Conservation (phyloP, 2,797 vertebrate genomes). For the Pachyuromys duprasi region DNA sequence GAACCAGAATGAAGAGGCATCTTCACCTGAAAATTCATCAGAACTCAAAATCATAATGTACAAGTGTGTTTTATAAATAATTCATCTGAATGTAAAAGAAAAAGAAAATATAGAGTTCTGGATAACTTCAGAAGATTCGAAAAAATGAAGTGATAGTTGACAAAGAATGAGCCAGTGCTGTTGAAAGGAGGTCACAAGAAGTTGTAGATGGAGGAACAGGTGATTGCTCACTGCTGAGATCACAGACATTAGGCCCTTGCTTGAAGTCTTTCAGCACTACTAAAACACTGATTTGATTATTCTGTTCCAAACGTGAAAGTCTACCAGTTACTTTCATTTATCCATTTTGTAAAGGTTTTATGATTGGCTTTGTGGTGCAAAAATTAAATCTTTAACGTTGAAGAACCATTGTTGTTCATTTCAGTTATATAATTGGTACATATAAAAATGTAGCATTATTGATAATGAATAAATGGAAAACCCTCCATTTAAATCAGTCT, state of each 20-base stretch:
- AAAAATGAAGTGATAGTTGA: background rate
- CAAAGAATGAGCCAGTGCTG: background rate
- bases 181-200: constrained; percentile 34
- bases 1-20: background rate
- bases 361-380: background rate
- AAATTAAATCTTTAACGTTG: background rate
- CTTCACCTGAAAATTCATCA: constrained; percentile 38
- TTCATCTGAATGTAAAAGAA: background rate
- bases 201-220: background rate
- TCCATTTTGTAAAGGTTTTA: background rate
- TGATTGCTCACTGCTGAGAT: constrained; percentile 45
- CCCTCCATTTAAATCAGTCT: background rate
- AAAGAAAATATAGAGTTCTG: background rate
- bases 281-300: constrained; percentile 59
- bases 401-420: background rate
- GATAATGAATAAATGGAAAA: constrained; percentile 8
- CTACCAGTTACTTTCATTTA: constrained; percentile 51
- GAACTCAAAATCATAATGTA: background rate
- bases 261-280: constrained; percentile 48
- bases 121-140: background rate
- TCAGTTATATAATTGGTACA: background rate
- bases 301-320: constrained; percentile 41
- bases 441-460: background rate
- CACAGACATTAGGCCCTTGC: constrained; percentile 13
- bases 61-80: background rate